Conservation (phyloP, 2,113 vertebrate genomes). For the Chrysemys picta region DNA sequence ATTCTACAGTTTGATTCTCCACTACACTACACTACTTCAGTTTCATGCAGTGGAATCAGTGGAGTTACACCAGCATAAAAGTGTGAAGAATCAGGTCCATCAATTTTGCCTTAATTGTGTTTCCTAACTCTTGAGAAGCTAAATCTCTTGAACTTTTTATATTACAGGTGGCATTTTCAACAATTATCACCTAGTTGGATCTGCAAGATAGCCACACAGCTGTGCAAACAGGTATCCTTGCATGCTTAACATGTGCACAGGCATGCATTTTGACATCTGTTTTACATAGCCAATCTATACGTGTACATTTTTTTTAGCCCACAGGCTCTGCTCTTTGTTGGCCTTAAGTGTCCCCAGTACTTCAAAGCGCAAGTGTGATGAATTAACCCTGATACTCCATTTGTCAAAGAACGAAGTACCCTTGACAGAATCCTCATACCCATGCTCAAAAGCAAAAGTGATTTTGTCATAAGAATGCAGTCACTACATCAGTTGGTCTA, state of each 20-base stretch:
- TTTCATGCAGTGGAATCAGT: not conserved
- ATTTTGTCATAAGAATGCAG: not conserved
- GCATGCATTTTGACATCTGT: not conserved
- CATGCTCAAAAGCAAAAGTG: not conserved
- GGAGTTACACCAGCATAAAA: not conserved
- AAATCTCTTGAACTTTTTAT: not conserved
- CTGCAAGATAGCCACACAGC: not conserved
- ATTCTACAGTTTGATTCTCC: not conserved
- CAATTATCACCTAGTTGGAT: not conserved
- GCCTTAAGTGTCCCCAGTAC: not conserved
- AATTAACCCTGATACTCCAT: constrained; percentile 1
- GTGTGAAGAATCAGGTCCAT: not conserved
- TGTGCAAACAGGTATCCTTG: not conserved
- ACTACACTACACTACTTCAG: accelerated
- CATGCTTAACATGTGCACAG: not conserved
- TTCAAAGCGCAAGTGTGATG: constrained; percentile 2
- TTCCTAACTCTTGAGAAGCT: not conserved
- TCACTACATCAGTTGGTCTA: not conserved
- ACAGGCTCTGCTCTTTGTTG: not conserved
- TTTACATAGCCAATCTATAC: not conserved
- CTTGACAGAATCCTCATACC: not conserved
- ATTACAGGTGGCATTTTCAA: not conserved
- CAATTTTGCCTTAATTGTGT: not conserved
- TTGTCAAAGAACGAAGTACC: not conserved
- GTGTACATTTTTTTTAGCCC: not conserved